Evolutionary conservation across 2,888 invertebrate genomes (phyloP), one percentile per base, ranked within the genome.

Genomic region (Apotomis turbidana): DNA sequence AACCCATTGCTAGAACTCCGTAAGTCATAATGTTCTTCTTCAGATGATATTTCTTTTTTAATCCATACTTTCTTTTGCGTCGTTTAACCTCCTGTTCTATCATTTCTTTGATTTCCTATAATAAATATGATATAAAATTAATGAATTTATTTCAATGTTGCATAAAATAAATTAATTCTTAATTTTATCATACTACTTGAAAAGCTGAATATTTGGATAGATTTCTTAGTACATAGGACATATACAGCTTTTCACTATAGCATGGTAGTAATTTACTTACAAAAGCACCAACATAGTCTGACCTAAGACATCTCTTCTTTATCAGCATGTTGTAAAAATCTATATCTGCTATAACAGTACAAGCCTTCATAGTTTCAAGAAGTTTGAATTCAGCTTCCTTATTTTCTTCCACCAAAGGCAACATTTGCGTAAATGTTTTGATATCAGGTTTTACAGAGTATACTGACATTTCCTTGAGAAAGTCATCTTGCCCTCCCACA

Each of bases 281-380:
- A 89, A 95, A 95, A 12, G 97, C 98, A 78, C 93, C 94, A 67
- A 95, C 91, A 84, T 95, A 96, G 83, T 97, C 96, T 71, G 87
- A 91, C 76, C 97, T 93, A 81, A 95, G 89, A 81, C 96, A 96
- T 72, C 97, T 94, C 83, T 96, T 97, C 81, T 96, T 97, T 68
- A 99, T 98, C 9, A 98, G 93, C 90, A 96, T 95, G 86, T 98
- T 98, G 82, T 95, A 98, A 86, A 98, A 97, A 84, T 96, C 96
- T 70, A 97, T 94, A 88, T 98, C 98, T 2, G 96, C 93, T 78
- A 93, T 94, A 0, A 97, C 84, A 9, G 94, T 90, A 57, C 89
- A 88, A 74, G 89, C 87, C 71, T 95, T 94, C 87, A 98, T 95
- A 70, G 91, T 87, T 66, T 88, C 87, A 5, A 98, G 81, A 8